These are phyloP conservation scores for Propithecus coquereli DNA, from an alignment of 2,113 vertebrate species.

Conservation along the genomic window DNA sequence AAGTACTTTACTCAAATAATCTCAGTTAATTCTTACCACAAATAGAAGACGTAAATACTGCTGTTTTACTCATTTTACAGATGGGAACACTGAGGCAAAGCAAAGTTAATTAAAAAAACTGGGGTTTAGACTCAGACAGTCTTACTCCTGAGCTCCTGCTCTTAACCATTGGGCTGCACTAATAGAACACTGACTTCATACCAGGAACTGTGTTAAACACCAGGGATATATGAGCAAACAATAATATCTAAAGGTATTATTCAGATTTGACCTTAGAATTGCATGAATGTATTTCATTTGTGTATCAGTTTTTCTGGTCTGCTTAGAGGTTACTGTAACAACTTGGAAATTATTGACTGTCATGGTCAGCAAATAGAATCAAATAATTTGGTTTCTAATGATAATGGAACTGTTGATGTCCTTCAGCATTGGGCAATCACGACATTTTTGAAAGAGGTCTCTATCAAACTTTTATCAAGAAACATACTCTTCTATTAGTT, in stretches of 20 bases:
- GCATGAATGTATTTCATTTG: neutral
- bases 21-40: neutral
- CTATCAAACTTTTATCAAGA: neutral
- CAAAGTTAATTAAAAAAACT: neutral
- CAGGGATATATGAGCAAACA: neutral
- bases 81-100: neutral
- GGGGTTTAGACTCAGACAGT: neutral
- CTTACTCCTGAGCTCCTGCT: neutral
- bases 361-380: conserved; percentile 18
- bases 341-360: neutral
- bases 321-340: neutral
- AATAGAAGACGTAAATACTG: neutral
- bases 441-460: neutral
- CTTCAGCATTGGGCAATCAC: neutral
- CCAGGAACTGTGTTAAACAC: neutral
- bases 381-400: conserved; percentile 19
- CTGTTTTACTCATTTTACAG: neutral
- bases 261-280: neutral
- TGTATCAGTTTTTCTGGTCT: conserved; percentile 8
- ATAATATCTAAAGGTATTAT: neutral
- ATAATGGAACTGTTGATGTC: neutral
- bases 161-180: neutral
- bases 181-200: neutral
- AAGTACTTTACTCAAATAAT: neutral
- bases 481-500: neutral